Conservation (phyloP, 1,140 invertebrate species). For the Eueides isabella region DNA sequence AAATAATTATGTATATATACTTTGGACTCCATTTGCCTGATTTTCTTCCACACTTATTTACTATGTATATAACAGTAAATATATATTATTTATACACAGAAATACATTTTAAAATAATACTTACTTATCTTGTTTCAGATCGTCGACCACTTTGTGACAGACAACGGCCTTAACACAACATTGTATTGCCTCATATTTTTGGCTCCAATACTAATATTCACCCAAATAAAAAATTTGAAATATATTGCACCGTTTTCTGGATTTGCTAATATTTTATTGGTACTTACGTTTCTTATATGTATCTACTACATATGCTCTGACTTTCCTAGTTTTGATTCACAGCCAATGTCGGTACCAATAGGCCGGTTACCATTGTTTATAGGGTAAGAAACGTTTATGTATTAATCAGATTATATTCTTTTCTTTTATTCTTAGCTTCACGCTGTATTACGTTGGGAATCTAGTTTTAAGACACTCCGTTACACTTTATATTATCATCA, state of each 20-base stretch:
- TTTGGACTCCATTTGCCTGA: no score
- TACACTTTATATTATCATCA: no score
- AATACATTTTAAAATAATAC: no score
- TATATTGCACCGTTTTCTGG: slow-evolving; percentile 89
- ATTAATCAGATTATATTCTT: not conserved
- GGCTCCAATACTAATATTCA: slow-evolving; percentile 84
- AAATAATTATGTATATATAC: no score
- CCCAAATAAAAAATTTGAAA: slow-evolving; percentile 87
- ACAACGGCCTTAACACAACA: slow-evolving; percentile 57
- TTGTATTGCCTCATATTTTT: slow-evolving; percentile 84
- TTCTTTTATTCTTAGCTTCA: no score
- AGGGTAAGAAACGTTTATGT: slow-evolving; percentile 65
- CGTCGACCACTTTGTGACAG: slow-evolving; percentile 75
- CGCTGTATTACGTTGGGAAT: no score
- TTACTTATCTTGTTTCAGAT: slow-evolving; percentile 81
- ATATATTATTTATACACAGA: no score
- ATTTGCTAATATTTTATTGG: slow-evolving; percentile 87
- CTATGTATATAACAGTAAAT: no score
- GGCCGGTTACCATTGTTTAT: slow-evolving; percentile 85
- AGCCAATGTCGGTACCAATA: slow-evolving; percentile 79
- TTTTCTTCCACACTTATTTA: no score
- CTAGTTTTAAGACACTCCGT: no score
- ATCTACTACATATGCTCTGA: slow-evolving; percentile 88
- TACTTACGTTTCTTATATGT: slow-evolving; percentile 87
- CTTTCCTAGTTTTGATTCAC: slow-evolving; percentile 75